These are phyloP conservation scores for Fistularia commersonii DNA, from an alignment of 2,797 vertebrate genomes.

Conservation along the genomic window DNA sequence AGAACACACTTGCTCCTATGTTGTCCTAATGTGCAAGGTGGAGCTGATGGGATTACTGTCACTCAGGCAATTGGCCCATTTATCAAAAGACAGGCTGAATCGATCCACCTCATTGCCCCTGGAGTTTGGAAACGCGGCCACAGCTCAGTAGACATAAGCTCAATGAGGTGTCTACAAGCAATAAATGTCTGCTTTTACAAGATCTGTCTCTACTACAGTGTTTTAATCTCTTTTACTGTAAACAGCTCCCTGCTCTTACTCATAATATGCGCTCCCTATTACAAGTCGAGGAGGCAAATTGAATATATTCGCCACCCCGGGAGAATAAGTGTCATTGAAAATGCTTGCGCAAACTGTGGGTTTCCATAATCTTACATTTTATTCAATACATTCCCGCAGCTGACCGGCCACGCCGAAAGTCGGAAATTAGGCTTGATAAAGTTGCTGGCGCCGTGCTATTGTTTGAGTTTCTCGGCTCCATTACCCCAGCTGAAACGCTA, in stretches of 20 bases:
- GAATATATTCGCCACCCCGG: neutral
- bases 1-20: constrained; percentile 49
- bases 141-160: constrained; percentile 60
- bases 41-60: constrained; percentile 72
- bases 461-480: no score
- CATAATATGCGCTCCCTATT: neutral
- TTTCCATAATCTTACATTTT: no score
- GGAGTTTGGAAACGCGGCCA: constrained; percentile 58
- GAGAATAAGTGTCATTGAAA: neutral
- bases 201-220: constrained; percentile 53
- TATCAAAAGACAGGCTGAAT: constrained; percentile 73
- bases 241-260: constrained; percentile 1
- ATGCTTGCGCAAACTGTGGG: neutral
- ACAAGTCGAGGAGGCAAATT: neutral
- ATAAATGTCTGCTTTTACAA: constrained; percentile 70
- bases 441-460: no score
- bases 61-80: constrained; percentile 74
- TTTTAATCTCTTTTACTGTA: constrained; percentile 59
- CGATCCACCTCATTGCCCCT: constrained; percentile 64
- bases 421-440: constrained; percentile 1
- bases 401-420: neutral
- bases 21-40: constrained; percentile 58
- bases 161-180: constrained; percentile 68
- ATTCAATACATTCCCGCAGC: no score
- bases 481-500: no score